phyloP scores from a whole-genome alignment of 1,140 invertebrate genomes.

The Lepidurus arcticus region DNA sequence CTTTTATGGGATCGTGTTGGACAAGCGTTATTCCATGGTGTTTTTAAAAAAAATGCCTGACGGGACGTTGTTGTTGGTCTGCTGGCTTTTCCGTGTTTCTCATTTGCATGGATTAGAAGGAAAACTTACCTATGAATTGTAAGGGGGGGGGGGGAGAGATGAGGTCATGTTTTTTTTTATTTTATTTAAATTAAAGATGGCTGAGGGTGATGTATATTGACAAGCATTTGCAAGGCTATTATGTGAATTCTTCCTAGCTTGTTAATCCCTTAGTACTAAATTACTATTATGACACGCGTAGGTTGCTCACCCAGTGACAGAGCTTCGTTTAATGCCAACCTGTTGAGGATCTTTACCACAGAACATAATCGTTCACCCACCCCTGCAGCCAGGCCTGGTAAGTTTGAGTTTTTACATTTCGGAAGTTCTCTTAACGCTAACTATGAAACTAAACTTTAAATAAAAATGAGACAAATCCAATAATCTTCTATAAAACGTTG shows the following conservation, averaged over 20 bases:
- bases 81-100: background rate
- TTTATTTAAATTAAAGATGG: background rate
- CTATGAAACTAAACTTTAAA: background rate
- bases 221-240: slow-evolving; percentile 4
- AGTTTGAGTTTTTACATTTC: slow-evolving; percentile 20
- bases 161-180: background rate
- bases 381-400: slow-evolving; percentile 24
- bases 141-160: background rate
- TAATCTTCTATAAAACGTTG: slow-evolving; percentile 6
- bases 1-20: slow-evolving; percentile 19
- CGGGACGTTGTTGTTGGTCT: background rate
- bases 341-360: slow-evolving; percentile 72
- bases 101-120: slow-evolving; percentile 3
- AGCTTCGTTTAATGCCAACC: slow-evolving; percentile 68
- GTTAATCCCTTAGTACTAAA: slow-evolving; percentile 3
- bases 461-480: background rate
- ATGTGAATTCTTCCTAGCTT: background rate
- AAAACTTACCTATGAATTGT: background rate
- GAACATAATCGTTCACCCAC: slow-evolving; percentile 55
- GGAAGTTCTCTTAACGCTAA: background rate
- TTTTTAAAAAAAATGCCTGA: background rate
- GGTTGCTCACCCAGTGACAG: slow-evolving; percentile 66
- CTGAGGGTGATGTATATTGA: background rate
- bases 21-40: background rate
- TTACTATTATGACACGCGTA: slow-evolving; percentile 38